Percentiles rank a stretch among this genome's conserved stretches.
Conservation (phyloP, 2,797 vertebrate species). For the Anabas testudineus region DNA sequence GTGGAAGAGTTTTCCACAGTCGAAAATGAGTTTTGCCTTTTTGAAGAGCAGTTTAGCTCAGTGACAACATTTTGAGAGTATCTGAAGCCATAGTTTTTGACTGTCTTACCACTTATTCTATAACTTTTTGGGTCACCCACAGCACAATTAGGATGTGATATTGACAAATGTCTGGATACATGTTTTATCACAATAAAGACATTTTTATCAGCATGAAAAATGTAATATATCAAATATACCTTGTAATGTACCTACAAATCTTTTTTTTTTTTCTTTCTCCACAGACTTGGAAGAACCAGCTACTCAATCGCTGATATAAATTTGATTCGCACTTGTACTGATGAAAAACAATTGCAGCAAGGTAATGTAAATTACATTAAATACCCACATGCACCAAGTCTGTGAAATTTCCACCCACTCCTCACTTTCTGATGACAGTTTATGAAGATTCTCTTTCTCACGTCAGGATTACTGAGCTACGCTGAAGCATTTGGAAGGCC, state of each 20-base stretch:
- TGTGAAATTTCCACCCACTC: slow-evolving; percentile 17
- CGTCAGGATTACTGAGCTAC: slow-evolving; percentile 31
- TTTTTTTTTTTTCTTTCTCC: not conserved
- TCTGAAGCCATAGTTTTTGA: not conserved
- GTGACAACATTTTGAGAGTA: not conserved
- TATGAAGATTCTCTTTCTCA: slow-evolving; percentile 10
- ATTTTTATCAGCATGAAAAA: slow-evolving; percentile 18
- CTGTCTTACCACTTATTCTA: slow-evolving; percentile 1
- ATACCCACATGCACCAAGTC: not conserved
- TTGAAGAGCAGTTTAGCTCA: not conserved
- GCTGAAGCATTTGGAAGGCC: slow-evolving; percentile 34
- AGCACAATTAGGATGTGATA: slow-evolving; percentile 12
- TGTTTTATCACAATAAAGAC: slow-evolving; percentile 16
- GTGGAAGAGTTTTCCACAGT: slow-evolving; percentile 1
- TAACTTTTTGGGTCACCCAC: slow-evolving; percentile 6
- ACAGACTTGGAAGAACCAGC: not conserved
- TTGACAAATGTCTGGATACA: slow-evolving; percentile 5
- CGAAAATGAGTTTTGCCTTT: not conserved
- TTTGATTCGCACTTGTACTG: slow-evolving; percentile 18
- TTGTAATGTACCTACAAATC: not conserved
- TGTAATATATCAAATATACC: slow-evolving; percentile 1
- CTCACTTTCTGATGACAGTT: slow-evolving; percentile 7
- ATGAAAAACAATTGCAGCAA: slow-evolving; percentile 26
- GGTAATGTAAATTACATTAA: slow-evolving; percentile 1
- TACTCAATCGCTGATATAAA: slow-evolving; percentile 13